phyloP scores from a whole-genome alignment of 2,797 vertebrate species.

The Sebastes vulpes region DNA sequence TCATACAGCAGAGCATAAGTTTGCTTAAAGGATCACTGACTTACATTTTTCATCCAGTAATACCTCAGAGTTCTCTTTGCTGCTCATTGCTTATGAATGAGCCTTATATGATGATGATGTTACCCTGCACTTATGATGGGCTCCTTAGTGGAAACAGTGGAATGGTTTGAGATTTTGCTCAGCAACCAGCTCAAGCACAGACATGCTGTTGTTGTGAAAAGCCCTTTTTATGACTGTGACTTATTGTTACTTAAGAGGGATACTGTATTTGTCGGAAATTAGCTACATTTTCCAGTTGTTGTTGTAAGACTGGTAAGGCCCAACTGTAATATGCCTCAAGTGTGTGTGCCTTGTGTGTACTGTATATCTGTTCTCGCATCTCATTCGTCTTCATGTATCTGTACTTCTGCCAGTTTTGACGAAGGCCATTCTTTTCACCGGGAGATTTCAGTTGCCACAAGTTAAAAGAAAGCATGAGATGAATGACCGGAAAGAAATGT shows the following conservation, averaged over 20 bases:
- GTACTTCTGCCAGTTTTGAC: not conserved
- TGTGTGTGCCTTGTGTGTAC: no score
- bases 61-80: not conserved
- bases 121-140: not conserved
- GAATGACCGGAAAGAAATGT: slow-evolving; percentile 16
- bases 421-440: not conserved
- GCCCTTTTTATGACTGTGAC: not conserved
- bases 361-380: not conserved
- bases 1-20: not conserved
- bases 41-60: not conserved
- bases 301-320: not conserved
- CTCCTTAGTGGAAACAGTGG: not conserved
- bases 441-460: not conserved
- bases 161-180: not conserved
- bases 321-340: not conserved
- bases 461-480: not conserved
- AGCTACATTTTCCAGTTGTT: not conserved
- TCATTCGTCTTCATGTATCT: not conserved
- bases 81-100: not conserved
- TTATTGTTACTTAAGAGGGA: not conserved
- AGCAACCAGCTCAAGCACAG: not conserved
- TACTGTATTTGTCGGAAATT: not conserved
- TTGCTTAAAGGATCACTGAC: not conserved
- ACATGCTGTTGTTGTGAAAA: not conserved
- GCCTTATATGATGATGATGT: not conserved